Conservation (phyloP, 2,888 invertebrate genomes). For the Leptopterna dolabrata region DNA sequence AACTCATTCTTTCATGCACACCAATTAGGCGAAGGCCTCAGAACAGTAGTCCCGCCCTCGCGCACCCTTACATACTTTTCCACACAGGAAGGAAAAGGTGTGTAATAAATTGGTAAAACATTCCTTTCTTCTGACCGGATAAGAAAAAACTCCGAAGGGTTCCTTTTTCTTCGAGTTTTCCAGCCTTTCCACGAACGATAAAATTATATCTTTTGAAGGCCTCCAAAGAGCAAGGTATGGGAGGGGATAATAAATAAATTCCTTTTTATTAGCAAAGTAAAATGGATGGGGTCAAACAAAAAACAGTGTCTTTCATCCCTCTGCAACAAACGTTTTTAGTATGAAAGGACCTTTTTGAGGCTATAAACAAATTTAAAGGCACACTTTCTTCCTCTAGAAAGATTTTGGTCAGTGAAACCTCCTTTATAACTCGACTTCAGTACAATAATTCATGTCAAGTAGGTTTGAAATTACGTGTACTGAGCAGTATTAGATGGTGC, state of each 20-base stretch:
- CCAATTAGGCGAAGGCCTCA: not conserved
- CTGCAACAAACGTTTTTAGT: not conserved
- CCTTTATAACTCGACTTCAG: no score
- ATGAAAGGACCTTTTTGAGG: not conserved
- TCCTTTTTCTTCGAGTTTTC: not conserved
- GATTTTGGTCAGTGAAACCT: no score
- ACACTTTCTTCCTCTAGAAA: no score
- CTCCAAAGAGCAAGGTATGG: not conserved
- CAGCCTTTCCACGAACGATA: not conserved
- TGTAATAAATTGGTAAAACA: slow-evolving; percentile 21
- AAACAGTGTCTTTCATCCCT: not conserved
- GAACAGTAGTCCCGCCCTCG: not conserved
- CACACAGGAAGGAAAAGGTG: not conserved
- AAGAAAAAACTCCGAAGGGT: not conserved
- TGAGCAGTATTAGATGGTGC: no score
- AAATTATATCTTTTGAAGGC: slow-evolving; percentile 18
- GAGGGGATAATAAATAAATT: slow-evolving; percentile 20
- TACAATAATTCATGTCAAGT: no score
- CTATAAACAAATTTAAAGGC: no score
- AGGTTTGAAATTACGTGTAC: no score
- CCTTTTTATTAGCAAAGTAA: not conserved
- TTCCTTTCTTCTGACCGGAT: not conserved
- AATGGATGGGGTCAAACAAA: not conserved
- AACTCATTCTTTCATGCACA: not conserved
- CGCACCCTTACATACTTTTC: not conserved